These are phyloP conservation scores for Ophioderma brevispina DNA, from an alignment of 35 echinoderm and acorn worm species.

Conservation along the genomic window DNA sequence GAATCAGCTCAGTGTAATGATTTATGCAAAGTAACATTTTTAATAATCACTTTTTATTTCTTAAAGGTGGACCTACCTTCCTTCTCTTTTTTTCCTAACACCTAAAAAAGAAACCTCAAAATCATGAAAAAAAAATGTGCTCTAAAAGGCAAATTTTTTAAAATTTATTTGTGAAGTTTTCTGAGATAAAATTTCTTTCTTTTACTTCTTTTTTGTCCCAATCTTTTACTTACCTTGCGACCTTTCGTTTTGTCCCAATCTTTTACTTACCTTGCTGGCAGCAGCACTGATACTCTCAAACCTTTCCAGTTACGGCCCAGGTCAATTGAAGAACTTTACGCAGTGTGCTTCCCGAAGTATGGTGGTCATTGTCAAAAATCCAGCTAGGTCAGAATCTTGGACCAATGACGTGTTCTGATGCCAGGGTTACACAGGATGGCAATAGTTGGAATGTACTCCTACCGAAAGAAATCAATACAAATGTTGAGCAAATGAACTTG, in stretches of 20 bases:
- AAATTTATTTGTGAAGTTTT: no score
- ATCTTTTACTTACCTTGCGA: constrained; percentile 81
- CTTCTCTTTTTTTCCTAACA: no score
- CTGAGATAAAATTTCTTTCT: no score
- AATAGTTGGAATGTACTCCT: constrained; percentile 95
- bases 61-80: no score
- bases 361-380: constrained; percentile 96
- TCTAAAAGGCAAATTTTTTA: no score
- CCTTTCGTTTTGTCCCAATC: no score
- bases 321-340: constrained; percentile 93
- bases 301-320: constrained; percentile 86
- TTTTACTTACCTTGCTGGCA: constrained; percentile 83
- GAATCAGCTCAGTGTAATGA: no score
- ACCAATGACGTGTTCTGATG: constrained; percentile 87
- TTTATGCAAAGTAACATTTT: no score
- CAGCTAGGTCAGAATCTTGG: constrained; percentile 90
- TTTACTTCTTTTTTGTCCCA: no score
- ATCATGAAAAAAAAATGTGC: no score
- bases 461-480: constrained; percentile 26
- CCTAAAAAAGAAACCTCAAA: no score
- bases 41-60: no score
- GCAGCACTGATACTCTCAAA: constrained; percentile 97
- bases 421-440: constrained; percentile 96
- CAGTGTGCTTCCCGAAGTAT: constrained; percentile 86
- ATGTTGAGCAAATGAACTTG: neutral